phyloP scores from a whole-genome alignment of 1,140 invertebrate species.

The Heliothis subflexa region DNA sequence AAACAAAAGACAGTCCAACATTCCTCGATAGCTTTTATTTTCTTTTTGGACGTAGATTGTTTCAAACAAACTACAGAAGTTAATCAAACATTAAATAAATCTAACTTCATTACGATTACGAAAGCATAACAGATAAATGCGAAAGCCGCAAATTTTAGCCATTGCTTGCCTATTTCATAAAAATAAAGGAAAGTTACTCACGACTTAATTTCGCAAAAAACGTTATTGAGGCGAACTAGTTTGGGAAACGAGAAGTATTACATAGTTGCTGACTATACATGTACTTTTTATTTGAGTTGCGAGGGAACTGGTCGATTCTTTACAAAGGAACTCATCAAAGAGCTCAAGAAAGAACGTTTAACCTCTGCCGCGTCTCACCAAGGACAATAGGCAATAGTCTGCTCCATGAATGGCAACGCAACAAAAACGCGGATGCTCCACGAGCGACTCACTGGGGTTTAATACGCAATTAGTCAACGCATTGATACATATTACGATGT shows the following conservation, averaged over 20 bases:
- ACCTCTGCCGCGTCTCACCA: slow-evolving; percentile 48
- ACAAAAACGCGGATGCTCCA: slow-evolving; percentile 69
- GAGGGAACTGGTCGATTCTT: slow-evolving; percentile 30
- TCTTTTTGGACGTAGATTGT: neutral
- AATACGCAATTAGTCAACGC: slow-evolving; percentile 46
- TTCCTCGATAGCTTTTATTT: neutral
- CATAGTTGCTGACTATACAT: neutral
- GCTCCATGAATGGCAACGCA: slow-evolving; percentile 56
- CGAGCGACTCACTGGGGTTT: slow-evolving; percentile 49
- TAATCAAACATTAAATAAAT: slow-evolving; percentile 16
- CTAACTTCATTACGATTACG: slow-evolving; percentile 3
- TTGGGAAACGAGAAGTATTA: slow-evolving; percentile 18
- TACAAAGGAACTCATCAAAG: slow-evolving; percentile 51
- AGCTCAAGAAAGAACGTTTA: slow-evolving; percentile 45
- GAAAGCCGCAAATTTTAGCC: slow-evolving; percentile 23
- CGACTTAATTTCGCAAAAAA: slow-evolving; percentile 41
- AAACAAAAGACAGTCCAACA: slow-evolving; percentile 36
- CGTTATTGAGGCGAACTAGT: slow-evolving; percentile 26
- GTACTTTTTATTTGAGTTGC: slow-evolving; percentile 15
- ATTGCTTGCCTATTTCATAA: slow-evolving; percentile 41
- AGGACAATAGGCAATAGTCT: slow-evolving; percentile 63
- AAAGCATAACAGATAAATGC: slow-evolving; percentile 12
- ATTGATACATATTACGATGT: slow-evolving; percentile 25
- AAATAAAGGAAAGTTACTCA: slow-evolving; percentile 39
- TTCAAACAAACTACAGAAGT: slow-evolving; percentile 1